A percentile compares a stretch with the other conserved stretches of the same genome.
phyloP scores from a whole-genome alignment of 2,797 vertebrate genomes.

The Hirundo rustica region DNA sequence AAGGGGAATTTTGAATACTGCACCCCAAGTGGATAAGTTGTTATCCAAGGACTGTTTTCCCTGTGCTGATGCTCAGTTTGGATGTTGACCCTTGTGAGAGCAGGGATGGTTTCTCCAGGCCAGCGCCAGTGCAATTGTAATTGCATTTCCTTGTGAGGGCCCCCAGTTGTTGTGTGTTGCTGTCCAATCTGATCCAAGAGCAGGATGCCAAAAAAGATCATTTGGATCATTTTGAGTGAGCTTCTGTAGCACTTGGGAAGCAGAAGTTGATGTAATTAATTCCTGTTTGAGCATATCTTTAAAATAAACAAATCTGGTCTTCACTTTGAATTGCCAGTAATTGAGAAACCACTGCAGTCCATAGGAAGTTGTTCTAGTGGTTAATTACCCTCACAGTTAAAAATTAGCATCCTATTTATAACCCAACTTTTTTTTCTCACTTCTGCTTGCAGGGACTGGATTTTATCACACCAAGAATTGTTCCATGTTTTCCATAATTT shows the following conservation, averaged over 20 bases:
- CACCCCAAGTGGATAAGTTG: not conserved
- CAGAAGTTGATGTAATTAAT: conserved; percentile 46
- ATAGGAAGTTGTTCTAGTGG: conserved; percentile 57
- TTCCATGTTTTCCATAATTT: not conserved
- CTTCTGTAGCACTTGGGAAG: not conserved
- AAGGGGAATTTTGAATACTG: not conserved
- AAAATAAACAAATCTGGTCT: conserved; percentile 65
- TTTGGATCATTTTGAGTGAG: not conserved
- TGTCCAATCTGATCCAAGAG: not conserved
- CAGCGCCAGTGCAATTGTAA: not conserved
- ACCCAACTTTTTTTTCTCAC: not conserved
- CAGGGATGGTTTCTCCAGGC: not conserved
- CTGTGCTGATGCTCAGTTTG: not conserved
- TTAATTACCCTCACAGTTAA: conserved; percentile 62
- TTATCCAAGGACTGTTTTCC: not conserved
- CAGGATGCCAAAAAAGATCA: not conserved
- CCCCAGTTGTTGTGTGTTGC: not conserved
- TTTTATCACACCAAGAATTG: not conserved
- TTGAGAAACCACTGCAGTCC: conserved; percentile 53
- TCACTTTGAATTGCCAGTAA: conserved; percentile 51
- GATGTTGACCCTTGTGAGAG: not conserved
- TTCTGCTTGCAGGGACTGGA: conserved; percentile 7
- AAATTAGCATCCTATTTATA: conserved; percentile 62
- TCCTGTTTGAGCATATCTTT: conserved; percentile 35
- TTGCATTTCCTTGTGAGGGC: not conserved